A percentile compares a stretch with the other conserved stretches of the same genome.
Evolutionary conservation across 92 coral and sea anemone species (phyloP).

Genomic region (Zoanthus gigantus): DNA sequence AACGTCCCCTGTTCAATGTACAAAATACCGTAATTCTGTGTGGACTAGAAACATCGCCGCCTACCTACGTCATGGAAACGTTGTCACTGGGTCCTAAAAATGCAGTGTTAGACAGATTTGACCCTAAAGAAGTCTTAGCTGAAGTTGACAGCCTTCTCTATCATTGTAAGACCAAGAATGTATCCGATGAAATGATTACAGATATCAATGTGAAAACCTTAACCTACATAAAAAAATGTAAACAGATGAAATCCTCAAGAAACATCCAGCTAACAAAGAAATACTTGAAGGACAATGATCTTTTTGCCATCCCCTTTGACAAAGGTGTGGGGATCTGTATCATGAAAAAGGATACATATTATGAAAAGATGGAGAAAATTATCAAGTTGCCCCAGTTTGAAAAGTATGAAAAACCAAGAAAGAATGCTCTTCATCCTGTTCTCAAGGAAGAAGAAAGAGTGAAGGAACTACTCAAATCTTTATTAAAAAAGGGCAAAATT

Average conservation of each 20-base stretch:
- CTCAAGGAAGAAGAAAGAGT: conserved; percentile 3
- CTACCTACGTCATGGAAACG: background rate
- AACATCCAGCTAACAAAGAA: background rate
- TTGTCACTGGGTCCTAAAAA: conserved; percentile 13
- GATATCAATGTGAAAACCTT: background rate
- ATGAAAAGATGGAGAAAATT: conserved; percentile 1
- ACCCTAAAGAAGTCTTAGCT: conserved; percentile 14
- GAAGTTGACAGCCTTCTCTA: conserved; percentile 7
- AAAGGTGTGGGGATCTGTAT: too few relatives aligned
- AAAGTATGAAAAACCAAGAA: background rate
- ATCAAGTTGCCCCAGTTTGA: conserved; percentile 4
- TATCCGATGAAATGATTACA: background rate
- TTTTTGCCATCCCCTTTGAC: too few relatives aligned
- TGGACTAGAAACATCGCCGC: too few relatives aligned
- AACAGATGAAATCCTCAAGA: background rate
- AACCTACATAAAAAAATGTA: too few relatives aligned
- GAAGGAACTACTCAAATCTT: background rate
- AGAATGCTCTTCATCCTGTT: conserved; percentile 3
- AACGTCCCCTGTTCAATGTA: too few relatives aligned
- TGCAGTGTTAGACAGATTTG: conserved; percentile 13
- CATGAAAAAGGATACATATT: conserved; percentile 1
- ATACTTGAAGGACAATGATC: too few relatives aligned
- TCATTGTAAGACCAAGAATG: background rate
- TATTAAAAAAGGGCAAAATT: background rate
- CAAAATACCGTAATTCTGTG: too few relatives aligned